Conservation (phyloP, 2,113 vertebrate species). For the Antechinus stuartii region DNA sequence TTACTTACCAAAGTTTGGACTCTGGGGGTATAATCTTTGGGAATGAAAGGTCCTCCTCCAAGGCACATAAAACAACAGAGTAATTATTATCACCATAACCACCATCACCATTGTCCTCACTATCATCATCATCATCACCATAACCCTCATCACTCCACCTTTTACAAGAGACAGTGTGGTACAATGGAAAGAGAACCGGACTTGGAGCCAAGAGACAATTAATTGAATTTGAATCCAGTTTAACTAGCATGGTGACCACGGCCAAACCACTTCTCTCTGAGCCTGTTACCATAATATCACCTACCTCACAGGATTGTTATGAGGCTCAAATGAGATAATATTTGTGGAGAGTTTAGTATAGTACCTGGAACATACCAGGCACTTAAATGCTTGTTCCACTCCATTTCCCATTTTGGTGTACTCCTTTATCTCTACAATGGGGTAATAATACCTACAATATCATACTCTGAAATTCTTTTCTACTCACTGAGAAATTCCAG, state of each 20-base stretch:
- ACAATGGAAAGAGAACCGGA: too few relatives aligned
- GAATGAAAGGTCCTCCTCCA: too few relatives aligned
- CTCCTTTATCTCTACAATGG: neutral
- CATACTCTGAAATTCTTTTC: neutral
- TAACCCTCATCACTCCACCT: too few relatives aligned
- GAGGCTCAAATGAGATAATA: neutral
- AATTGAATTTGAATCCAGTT: too few relatives aligned
- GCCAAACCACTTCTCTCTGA: neutral
- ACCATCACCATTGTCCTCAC: too few relatives aligned
- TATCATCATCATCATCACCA: too few relatives aligned
- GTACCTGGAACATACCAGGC: neutral
- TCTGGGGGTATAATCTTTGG: neutral
- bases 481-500: neutral
- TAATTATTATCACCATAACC: too few relatives aligned
- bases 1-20: neutral
- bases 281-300: neutral
- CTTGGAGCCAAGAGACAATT: too few relatives aligned
- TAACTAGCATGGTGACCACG: too few relatives aligned
- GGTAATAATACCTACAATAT: too few relatives aligned
- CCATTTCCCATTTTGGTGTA: neutral
- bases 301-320: neutral
- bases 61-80: too few relatives aligned
- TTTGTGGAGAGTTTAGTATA: neutral
- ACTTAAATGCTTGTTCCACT: neutral
- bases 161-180: too few relatives aligned